Base-by-base conservation (phyloP, 2,888 invertebrate genomes). In the Coremacera marginata region DNA sequence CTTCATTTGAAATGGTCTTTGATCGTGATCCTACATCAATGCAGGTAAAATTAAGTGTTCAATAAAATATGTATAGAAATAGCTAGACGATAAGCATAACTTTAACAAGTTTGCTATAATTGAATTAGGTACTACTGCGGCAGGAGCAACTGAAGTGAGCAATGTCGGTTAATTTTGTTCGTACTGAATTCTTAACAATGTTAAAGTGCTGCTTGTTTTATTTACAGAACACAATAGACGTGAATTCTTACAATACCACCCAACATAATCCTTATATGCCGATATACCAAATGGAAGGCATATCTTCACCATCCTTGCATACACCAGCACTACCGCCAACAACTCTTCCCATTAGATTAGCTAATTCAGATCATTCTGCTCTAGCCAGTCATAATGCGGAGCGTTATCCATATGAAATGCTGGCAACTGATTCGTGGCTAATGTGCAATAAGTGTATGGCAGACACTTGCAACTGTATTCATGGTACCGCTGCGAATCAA, bases 401-500 rank as follows among this genome's bases (percentile, higher is more conserved):
- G 65, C 81, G 79, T 11, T 82, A 78, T 62, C 80, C 80, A 0
- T 80, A 80, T 5, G 82, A 81, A 62, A 44, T 77, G 9, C 70
- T 82, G 71, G 71, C 77, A n/a, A 80, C 77, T 9, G 79, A 81
- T 75, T 81, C 79, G 1, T 83, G 82, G 80, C 62, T 80, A 5
- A 75, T 79, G 16, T 82, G 82, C 67, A 79, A 80, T 5, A 82
- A 82, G 78, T 82, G 82, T 57, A 75, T 79, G 67, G 72, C 82
- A 8, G 79, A 78, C 19, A 52, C 76, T 22, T 82, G 82, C 31
- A 79, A 77, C 60, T 82, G 82, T 31, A 73, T 78, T 22, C 80
- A 79, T 19, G 75, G 22, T 74, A 65, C 49, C 68, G 5, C 76
- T 75, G 78, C 77, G 62, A 27, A 31, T 44, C 73, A 51, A 73